A percentile compares a stretch with the other conserved stretches of the same genome.
These are phyloP conservation scores for Apus apus DNA, from an alignment of 2,113 vertebrate species.

Conservation along the genomic window DNA sequence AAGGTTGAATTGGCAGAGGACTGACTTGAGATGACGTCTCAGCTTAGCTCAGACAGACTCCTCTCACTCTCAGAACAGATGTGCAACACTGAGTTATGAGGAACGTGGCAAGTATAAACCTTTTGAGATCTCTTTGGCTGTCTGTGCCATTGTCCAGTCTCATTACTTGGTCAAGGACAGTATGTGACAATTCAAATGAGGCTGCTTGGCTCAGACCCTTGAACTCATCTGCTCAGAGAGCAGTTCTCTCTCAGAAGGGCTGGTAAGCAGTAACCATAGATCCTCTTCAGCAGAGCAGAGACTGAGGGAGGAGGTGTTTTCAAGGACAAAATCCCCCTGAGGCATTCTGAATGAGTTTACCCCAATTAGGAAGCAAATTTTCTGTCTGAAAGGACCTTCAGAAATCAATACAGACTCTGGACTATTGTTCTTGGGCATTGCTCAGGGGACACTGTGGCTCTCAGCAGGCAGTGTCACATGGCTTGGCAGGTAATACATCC, in stretches of 20 bases:
- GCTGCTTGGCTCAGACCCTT: background rate
- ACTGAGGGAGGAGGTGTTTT: background rate
- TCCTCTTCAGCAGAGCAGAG: background rate
- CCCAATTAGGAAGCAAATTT: background rate
- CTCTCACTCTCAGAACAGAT: background rate
- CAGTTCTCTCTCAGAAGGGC: background rate
- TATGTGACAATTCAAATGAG: background rate
- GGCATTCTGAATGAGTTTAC: background rate
- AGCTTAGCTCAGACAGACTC: background rate
- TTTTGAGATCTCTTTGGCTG: background rate
- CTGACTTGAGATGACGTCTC: background rate
- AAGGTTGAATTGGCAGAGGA: background rate
- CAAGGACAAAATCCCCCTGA: background rate
- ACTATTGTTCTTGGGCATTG: background rate
- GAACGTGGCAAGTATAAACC: background rate
- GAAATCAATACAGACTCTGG: background rate
- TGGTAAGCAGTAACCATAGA: background rate
- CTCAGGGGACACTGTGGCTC: background rate
- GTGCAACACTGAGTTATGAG: background rate
- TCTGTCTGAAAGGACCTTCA: slow-evolving; percentile 6
- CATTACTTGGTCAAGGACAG: background rate
- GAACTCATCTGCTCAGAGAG: background rate
- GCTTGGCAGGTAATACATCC: background rate
- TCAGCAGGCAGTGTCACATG: background rate
- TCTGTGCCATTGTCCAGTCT: background rate